Percentiles rank a stretch among this genome's conserved stretches.
Evolutionary conservation across 2,797 vertebrate species (phyloP).

Genomic region (Acipenser transmontanus): DNA sequence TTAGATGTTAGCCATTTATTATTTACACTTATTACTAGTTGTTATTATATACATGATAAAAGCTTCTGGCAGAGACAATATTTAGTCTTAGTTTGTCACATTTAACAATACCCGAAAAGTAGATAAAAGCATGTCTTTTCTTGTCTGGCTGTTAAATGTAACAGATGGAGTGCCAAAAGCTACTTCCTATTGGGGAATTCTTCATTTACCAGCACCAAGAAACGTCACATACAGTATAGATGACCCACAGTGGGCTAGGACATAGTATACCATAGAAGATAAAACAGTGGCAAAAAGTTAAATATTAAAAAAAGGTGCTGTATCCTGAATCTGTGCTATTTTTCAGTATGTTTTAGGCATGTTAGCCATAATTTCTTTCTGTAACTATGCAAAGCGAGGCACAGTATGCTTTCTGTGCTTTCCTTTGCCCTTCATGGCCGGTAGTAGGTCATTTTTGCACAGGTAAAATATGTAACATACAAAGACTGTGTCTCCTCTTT

Average conservation of each 20-base stretch:
- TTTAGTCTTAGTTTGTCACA: conserved; percentile 74
- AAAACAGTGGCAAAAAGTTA: too few relatives aligned
- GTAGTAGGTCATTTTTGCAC: too few relatives aligned
- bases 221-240: conserved; percentile 10
- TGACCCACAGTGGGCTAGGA: conserved; percentile 24
- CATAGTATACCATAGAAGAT: conserved; percentile 28
- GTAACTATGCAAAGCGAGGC: too few relatives aligned
- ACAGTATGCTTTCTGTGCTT: too few relatives aligned
- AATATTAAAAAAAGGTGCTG: too few relatives aligned
- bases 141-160: conserved; percentile 22
- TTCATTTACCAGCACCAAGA: background rate
- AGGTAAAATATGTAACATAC: too few relatives aligned
- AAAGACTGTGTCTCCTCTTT: too few relatives aligned
- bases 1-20: conserved; percentile 80
- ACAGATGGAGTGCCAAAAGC: conserved; percentile 38
- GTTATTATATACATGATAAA: conserved; percentile 82
- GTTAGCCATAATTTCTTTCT: too few relatives aligned
- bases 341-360: too few relatives aligned
- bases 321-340: too few relatives aligned
- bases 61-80: conserved; percentile 73
- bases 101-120: conserved; percentile 57
- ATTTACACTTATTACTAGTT: conserved; percentile 86
- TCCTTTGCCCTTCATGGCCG: too few relatives aligned
- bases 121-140: conserved; percentile 8
- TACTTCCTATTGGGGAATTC: conserved; percentile 32